Base-by-base conservation (phyloP, 2,888 invertebrate species). In the Cryptophagus acutangulus region DNA sequence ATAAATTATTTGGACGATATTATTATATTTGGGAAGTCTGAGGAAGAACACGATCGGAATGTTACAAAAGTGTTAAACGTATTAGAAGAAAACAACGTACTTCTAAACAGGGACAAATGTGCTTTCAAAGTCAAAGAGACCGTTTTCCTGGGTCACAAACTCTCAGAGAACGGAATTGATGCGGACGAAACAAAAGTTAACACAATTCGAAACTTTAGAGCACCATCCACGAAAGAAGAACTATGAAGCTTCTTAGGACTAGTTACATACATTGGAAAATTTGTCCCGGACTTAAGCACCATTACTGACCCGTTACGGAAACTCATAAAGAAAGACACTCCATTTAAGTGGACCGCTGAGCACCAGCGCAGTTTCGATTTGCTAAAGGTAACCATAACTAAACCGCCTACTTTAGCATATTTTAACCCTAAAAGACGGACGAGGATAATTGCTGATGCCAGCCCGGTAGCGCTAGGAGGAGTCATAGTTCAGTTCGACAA, bases 141-240 rank as follows among this genome's bases (percentile, higher is more conserved):
- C 6, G 17, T 38, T 25, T 45, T 47, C 17, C 29, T 49, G 10
- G 43, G 38, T 13, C 48, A 45, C 25, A 43, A 25, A 16, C 16
- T 76, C 74, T 51, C 66, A 59, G 48, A n/a, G 12, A n/a, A 26
- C 3, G 26, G 26, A 26, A n/a, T 3, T 4, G 12, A n/a, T 4
- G 10, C 26, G 12, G 3, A 12, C n/a, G 26, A 26, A n/a, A 26
- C 3, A 12, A 4, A 26, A 4, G 3, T 26, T 4, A 26, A 26
- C 3, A 12, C 26, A 3, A 26, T 26, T 26, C 3, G 12, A 26
- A 12, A 4, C n/a, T 26, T 26, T n/a, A n/a, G 26, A 3, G n/a
- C 26, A 26, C 26, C 79, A 3, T 12, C n/a, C n/a, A 26, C 26
- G n/a, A 8, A 12, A 12, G 26, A 26, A 26, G 26, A n/a, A 26